Base-by-base conservation (phyloP, 2,888 invertebrate genomes). In the Ethmia dodecea region DNA sequence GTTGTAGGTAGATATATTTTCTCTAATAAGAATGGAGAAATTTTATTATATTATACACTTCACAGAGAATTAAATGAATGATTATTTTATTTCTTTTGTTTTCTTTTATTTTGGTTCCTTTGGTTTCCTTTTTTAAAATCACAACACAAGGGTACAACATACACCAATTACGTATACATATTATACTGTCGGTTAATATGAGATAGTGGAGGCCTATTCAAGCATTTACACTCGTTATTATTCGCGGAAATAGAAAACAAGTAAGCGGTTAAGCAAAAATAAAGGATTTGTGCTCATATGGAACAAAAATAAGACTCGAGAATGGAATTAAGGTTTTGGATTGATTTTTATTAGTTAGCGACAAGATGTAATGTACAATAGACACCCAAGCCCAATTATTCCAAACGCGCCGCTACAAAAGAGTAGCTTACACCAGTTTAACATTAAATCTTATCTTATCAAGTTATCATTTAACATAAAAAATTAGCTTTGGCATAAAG, bases 21-120 rank as follows among this genome's bases (percentile, higher is more conserved):
- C 59, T 60, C 66, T 57, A 60, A 64, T 71, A 71, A 71, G 50
- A 65, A 62, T 71, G 68, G 67, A 71, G 55, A 72, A 62, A 71
- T n/a, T n/a, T 67, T 66, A 66, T 70, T 75, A 70, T 70, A 66
- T 69, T 79, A 78, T 81, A 61, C 40, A 55, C 71, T 73, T 76
- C 75, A 75, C 72, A 78, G 73, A 77, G 76, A 77, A 81, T 79
- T 80, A 86, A 84, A 76, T 49, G 65, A 73, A 74, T 76, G 74
- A 74, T 76, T 81, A 75, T 80, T 73, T 70, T 59, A 49, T 61
- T 64, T 53, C 46, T 52, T 60, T 55, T 57, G 57, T 60, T 59
- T 45, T 53, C 61, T 55, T 68, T 60, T 59, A 37, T 41, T 51
- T 60, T 58, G 33, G 37, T 56, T 38, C 42, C 48, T 52, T 58